phyloP scores from a whole-genome alignment of 2,888 invertebrate species.

The Leucania comma region DNA sequence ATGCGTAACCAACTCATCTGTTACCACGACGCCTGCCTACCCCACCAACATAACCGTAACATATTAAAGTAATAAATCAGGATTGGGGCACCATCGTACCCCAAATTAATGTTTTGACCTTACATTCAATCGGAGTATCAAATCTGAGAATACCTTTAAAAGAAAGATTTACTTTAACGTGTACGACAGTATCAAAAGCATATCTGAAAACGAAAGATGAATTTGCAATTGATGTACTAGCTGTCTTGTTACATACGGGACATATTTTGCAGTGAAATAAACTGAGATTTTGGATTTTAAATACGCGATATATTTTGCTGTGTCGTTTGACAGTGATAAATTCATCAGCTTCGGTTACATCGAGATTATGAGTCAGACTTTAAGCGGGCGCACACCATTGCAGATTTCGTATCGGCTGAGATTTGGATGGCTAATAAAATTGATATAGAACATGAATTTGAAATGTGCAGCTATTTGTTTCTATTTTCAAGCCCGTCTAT shows the following conservation, averaged over 20 bases:
- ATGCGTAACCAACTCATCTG: conserved; percentile 60
- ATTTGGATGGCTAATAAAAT: conserved; percentile 26
- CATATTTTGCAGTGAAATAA: conserved; percentile 36
- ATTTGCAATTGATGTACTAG: conserved; percentile 63
- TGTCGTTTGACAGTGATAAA: conserved; percentile 52
- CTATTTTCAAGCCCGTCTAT: conserved; percentile 25
- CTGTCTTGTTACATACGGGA: conserved; percentile 18
- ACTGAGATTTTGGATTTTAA: conserved; percentile 44
- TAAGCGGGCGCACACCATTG: conserved; percentile 1
- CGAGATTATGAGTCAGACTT: conserved; percentile 43
- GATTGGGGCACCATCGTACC: conserved; percentile 53
- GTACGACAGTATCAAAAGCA: conserved; percentile 54
- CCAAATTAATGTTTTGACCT: conserved; percentile 67
- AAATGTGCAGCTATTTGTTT: conserved; percentile 32
- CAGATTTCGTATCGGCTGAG: conserved; percentile 3
- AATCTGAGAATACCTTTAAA: conserved; percentile 56
- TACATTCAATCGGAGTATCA: conserved; percentile 45
- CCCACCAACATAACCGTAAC: conserved; percentile 57
- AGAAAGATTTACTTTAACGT: conserved; percentile 49
- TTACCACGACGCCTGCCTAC: conserved; percentile 53
- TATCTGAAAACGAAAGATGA: conserved; percentile 52
- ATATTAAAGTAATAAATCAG: conserved; percentile 66
- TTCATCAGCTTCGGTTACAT: conserved; percentile 37
- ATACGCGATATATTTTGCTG: conserved; percentile 40
- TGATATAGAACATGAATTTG: conserved; percentile 4